Evolutionary conservation across 2,888 invertebrate species (phyloP).

Genomic region (Parelbella ahira): DNA sequence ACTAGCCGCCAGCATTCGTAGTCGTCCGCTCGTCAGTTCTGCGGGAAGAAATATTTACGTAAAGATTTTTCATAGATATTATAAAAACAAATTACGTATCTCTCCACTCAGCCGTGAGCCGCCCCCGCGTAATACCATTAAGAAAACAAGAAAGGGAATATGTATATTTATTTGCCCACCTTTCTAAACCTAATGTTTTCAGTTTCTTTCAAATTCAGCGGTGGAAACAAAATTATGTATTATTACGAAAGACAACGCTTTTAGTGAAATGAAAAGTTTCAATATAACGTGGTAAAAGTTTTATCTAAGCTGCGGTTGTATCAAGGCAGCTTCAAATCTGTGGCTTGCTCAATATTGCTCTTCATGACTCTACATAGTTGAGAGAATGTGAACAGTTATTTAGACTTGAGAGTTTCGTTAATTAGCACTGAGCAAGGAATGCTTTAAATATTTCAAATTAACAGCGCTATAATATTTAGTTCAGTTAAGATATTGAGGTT

Average conservation of each 20-base stretch:
- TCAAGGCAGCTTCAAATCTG: conserved; percentile 1
- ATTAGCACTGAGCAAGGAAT: conserved; percentile 6
- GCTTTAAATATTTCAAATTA: neutral
- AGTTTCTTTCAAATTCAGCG: conserved; percentile 13
- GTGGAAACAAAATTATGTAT: conserved; percentile 19
- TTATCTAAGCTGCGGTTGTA: conserved; percentile 19
- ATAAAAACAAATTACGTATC: neutral
- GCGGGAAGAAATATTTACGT: neutral
- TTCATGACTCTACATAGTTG: conserved; percentile 7
- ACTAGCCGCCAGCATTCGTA: no score
- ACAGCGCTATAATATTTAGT: no score
- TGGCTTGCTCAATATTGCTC: neutral
- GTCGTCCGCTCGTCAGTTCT: no score
- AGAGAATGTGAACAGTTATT: conserved; percentile 2
- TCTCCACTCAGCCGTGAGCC: neutral
- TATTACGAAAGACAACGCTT: conserved; percentile 14
- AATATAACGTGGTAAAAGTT: conserved; percentile 11
- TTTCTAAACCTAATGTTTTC: conserved; percentile 12
- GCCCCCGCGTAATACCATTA: conserved; percentile 10
- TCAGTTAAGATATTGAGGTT: no score
- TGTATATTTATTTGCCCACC: conserved; percentile 6
- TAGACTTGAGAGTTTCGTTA: conserved; percentile 13
- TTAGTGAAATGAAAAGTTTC: conserved; percentile 24
- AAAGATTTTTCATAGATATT: no score
- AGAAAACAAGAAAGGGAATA: neutral